phyloP scores from a whole-genome alignment of 1,140 invertebrate genomes.

The Camponotus vicinus region DNA sequence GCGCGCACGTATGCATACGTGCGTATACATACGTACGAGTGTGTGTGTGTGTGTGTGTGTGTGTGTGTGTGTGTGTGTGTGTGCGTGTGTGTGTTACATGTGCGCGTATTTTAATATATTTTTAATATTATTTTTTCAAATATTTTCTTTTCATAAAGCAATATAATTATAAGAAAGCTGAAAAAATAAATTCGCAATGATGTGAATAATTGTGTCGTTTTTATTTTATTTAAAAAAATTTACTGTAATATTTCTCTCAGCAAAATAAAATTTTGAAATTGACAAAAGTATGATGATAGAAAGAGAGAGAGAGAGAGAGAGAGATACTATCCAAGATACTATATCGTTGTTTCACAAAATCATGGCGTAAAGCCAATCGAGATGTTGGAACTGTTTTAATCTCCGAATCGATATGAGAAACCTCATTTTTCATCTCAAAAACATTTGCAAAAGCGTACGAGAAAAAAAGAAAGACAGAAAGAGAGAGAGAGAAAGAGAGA shows the following conservation, averaged over 20 bases:
- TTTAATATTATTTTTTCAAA: not conserved
- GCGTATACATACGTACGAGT: not conserved
- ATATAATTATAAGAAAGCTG: not conserved
- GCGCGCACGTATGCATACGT: not conserved
- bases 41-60: not conserved
- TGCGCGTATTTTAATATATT: not conserved
- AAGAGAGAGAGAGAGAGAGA: too few species aligned
- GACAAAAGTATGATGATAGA: not conserved
- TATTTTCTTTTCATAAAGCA: not conserved
- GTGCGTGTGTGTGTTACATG: too few species aligned
- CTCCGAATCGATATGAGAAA: constrained; percentile 75
- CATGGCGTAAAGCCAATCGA: constrained; percentile 72
- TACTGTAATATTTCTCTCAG: not conserved
- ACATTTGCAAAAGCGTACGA: constrained; percentile 70
- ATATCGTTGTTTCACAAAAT: constrained; percentile 68
- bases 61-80: not conserved
- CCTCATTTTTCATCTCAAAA: constrained; percentile 76
- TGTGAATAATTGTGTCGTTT: not conserved
- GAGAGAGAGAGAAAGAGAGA: constrained; percentile 13
- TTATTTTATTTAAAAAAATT: not conserved
- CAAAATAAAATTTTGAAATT: constrained; percentile 1
- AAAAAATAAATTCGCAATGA: not conserved
- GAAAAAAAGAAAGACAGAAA: constrained; percentile 26
- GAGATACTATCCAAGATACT: constrained; percentile 46
- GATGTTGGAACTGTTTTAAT: constrained; percentile 74